Base-by-base conservation (phyloP, 2,797 vertebrate species). In the Helicolenus hilgendorfi region DNA sequence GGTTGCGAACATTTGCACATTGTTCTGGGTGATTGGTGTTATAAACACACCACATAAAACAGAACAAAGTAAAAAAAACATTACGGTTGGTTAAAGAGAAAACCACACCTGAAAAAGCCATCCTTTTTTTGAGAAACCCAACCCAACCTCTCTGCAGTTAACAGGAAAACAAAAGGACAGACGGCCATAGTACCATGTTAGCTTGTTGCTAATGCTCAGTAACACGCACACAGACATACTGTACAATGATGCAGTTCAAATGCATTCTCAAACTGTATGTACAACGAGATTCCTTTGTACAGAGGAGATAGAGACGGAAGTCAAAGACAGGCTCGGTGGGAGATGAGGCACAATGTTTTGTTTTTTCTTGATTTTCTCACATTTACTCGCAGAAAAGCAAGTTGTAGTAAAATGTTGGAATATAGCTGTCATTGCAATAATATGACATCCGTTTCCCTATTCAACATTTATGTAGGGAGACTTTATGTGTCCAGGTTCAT, bases 271-370 rank as follows among this genome's bases (percentile, higher is more conserved):
- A 59, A 70, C 36, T 60, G 72, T 89, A 90, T 92, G 71, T 92
- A 95, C 92, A 93, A 84, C 76, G 59, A 91, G 76, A 14, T 92
- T 95, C 78, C 26, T 92, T 89, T 92, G 91, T 87, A 94, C 91
- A 95, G 80, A 92, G 92, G 88, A 75, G 45, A 88, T 29, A 86
- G 73, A 84, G 72, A 87, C 72, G 89, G 78, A 93, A 84, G 80
- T 95, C 89, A 92, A 92, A 94, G 92, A 96, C 93, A 93, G 95
- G 93, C 94, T 95, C 64, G 36, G 90, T 90, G 86, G 90, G 92
- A 94, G 80, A 96, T 94, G 94, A 97, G 96, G 95, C 96, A 97
- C 97, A 96, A 96, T 89, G 95, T 97, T 89, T 86, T 20, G 36
- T 18, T 13, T n/a, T 75, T 72, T 58, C 65, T 60, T 33, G 22